phyloP scores from a whole-genome alignment of 2,888 invertebrate genomes.

The Onchidella celtica region DNA sequence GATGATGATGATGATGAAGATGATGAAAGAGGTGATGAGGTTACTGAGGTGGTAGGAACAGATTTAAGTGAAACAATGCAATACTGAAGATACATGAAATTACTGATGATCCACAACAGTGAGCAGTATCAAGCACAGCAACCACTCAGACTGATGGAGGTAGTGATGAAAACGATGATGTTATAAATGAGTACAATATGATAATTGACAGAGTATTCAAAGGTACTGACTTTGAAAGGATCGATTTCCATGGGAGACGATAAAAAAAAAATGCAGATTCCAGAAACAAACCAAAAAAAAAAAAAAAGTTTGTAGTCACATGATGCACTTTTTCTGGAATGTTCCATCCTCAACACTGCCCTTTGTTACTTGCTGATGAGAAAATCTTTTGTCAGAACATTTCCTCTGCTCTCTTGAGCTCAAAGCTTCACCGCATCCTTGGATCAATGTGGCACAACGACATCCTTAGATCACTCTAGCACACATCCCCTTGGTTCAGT shows the following conservation, averaged over 20 bases:
- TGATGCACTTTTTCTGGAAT: neutral
- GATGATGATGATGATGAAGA: neutral
- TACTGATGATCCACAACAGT: constrained; percentile 10
- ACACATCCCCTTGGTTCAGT: too few species aligned
- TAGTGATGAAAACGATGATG: neutral
- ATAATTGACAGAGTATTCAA: constrained; percentile 17
- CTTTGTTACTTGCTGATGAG: neutral
- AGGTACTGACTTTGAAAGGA: constrained; percentile 8
- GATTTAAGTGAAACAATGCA: neutral
- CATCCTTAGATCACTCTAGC: too few species aligned
- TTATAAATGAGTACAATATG: neutral
- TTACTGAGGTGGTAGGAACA: too few species aligned
- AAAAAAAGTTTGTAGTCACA: neutral
- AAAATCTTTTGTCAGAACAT: neutral
- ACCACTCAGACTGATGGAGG: neutral
- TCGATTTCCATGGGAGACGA: neutral
- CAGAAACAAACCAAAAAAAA: too few species aligned
- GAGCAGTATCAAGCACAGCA: neutral
- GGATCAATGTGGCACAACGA: too few species aligned
- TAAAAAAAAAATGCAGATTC: neutral
- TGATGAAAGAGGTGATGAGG: too few species aligned
- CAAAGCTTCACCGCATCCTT: too few species aligned
- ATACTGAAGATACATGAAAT: constrained; percentile 20
- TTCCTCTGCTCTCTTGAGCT: neutral
- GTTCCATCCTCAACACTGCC: constrained; percentile 6